phyloP scores from a whole-genome alignment of 2,113 vertebrate genomes.

The Aptenodytes forsteri region DNA sequence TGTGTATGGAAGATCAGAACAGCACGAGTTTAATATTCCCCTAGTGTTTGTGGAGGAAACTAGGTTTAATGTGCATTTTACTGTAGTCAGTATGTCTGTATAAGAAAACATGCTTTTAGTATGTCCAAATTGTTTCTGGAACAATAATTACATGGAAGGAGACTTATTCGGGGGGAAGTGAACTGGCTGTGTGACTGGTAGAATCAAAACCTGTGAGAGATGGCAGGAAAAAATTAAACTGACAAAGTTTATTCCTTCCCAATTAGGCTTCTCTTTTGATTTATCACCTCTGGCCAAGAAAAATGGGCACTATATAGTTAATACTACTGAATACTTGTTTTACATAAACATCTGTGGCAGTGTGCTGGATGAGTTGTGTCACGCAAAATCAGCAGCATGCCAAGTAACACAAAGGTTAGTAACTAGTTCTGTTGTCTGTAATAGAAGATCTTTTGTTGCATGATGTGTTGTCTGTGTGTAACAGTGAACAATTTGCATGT shows the following conservation, averaged over 20 bases:
- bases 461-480: neutral
- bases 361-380: slow-evolving; percentile 70
- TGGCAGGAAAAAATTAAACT: neutral
- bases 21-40: neutral
- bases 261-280: slow-evolving; percentile 86
- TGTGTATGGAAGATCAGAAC: neutral
- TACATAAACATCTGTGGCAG: slow-evolving; percentile 86
- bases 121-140: neutral
- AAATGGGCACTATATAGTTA: slow-evolving; percentile 72
- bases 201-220: neutral
- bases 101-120: neutral
- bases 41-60: neutral
- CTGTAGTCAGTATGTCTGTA: neutral
- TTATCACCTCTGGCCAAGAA: slow-evolving; percentile 84
- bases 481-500: neutral
- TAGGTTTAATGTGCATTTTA: neutral
- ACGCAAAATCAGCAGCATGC: slow-evolving; percentile 81
- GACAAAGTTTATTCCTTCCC: neutral
- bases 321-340: slow-evolving; percentile 77
- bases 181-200: neutral
- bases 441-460: neutral
- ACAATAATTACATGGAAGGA: neutral
- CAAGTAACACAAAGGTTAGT: slow-evolving; percentile 82
- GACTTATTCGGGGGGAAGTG: neutral
- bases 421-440: neutral